Evolutionary conservation across 2,888 invertebrate genomes (phyloP), one percentile per base, ranked within the genome.

Genomic region (Selenia dentaria): DNA sequence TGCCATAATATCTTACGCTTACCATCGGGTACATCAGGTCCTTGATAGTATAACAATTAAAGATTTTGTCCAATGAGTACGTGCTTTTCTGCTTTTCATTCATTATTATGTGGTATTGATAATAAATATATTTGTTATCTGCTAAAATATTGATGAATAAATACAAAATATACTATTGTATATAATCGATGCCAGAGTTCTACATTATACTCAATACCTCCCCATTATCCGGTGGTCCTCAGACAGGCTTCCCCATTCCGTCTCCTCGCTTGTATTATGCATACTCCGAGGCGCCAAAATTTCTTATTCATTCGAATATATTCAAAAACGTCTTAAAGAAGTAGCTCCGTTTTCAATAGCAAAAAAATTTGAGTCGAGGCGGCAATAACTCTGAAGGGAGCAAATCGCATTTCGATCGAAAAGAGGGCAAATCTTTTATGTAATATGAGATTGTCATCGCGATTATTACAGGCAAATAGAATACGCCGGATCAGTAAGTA

Each of bases 391-490:
- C 74, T 70, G 76, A 79, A 82, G 83, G 83, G 84, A 85, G 86
- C 85, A 90, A 89, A 90, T 89, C 90, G 86, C 82, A 89, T 89
- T 89, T 88, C 82, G 83, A 87, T 87, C 84, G 81, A 83, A 83
- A 79, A 85, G 87, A 87, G 88, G 88, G 86, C 81, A 89, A 89
- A 89, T 88, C 89, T 90, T 90, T 90, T 90, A 88, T 89, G 88
- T 87, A 88, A 88, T 89, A 90, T 88, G 81, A 89, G 88, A 90
- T 90, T 88, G 90, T 90, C 90, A 90, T 89, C 87, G 89, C 87
- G 88, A 89, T 89, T 90, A 90, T 90, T 89, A 89, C 85, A 88
- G 86, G 87, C 85, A 89, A 90, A 90, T 90, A 89, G 90, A 89
- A 89, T 88, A 88, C 87, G 83, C 77, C 79, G 83, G 85, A 85